phyloP scores from a whole-genome alignment of 2,113 vertebrate genomes.

The Melierax canorus region DNA sequence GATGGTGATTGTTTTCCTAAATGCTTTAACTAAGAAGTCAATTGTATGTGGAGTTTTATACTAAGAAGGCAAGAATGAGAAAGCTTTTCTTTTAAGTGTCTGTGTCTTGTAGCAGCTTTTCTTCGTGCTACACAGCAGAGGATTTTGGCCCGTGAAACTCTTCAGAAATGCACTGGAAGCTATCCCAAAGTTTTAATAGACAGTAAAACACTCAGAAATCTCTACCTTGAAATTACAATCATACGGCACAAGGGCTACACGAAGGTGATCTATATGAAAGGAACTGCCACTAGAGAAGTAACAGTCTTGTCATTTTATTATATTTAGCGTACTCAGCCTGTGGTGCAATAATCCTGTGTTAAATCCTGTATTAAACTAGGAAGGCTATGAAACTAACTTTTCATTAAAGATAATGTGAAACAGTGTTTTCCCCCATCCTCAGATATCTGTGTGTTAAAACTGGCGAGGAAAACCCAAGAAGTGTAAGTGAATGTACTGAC shows the following conservation, averaged over 20 bases:
- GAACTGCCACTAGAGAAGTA: not conserved
- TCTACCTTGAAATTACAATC: not conserved
- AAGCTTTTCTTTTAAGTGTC: not conserved
- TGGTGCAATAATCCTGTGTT: not conserved
- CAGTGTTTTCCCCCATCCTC: not conserved
- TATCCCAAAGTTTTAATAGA: not conserved
- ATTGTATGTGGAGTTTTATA: not conserved
- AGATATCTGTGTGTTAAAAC: not conserved
- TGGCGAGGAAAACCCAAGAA: not conserved
- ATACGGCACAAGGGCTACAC: not conserved
- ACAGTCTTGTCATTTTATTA: not conserved
- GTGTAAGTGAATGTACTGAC: not conserved
- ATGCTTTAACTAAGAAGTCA: not conserved
- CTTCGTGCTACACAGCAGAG: not conserved
- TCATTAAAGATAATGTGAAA: not conserved
- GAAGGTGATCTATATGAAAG: not conserved
- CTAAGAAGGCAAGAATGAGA: not conserved
- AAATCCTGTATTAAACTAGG: not conserved
- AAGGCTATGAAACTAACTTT: not conserved
- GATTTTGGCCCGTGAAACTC: not conserved
- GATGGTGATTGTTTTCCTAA: not conserved
- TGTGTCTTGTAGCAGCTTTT: not conserved
- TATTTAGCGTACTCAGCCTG: not conserved
- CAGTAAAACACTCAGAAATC: not conserved
- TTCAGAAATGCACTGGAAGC: not conserved